Percentiles rank a stretch among this genome's conserved stretches.
Conservation (phyloP, 2,797 vertebrate genomes). For the Pseudotriccus pelzelni region DNA sequence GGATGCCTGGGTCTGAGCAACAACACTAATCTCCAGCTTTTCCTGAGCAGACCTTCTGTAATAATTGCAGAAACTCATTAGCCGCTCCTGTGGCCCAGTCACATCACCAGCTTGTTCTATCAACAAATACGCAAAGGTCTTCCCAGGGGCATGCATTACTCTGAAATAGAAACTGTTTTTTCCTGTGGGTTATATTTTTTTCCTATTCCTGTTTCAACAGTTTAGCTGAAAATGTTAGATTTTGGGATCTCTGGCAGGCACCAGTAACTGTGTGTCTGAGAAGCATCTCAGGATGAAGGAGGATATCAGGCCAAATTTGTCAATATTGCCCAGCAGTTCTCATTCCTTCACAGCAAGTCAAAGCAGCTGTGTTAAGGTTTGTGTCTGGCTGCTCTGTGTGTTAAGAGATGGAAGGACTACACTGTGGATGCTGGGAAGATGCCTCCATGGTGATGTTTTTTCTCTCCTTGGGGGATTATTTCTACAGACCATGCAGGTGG, state of each 20-base stretch:
- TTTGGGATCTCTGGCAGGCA: not conserved
- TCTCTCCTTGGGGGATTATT: fast-evolving
- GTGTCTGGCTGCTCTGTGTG: not conserved
- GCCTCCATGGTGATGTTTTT: not conserved
- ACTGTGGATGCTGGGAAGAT: not conserved
- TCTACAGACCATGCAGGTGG: not conserved
- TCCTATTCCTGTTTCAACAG: not conserved
- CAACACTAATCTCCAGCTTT: not conserved
- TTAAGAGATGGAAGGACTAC: not conserved
- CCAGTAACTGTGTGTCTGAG: not conserved
- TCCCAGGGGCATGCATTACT: not conserved
- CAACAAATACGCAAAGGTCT: not conserved
- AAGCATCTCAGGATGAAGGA: not conserved
- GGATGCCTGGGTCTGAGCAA: not conserved
- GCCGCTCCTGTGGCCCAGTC: not conserved
- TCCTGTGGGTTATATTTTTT: not conserved
- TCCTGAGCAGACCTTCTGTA: not conserved
- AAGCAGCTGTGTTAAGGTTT: not conserved
- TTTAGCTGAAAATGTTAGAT: not conserved
- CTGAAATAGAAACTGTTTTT: not conserved
- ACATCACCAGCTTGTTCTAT: not conserved
- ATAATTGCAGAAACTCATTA: constrained; percentile 39
- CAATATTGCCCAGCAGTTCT: not conserved
- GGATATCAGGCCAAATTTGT: fast-evolving
- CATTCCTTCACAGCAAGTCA: not conserved